Evolutionary conservation across 1,140 invertebrate genomes (phyloP), one percentile per base, ranked within the genome.

Genomic region (Steinernema khuongi): DNA sequence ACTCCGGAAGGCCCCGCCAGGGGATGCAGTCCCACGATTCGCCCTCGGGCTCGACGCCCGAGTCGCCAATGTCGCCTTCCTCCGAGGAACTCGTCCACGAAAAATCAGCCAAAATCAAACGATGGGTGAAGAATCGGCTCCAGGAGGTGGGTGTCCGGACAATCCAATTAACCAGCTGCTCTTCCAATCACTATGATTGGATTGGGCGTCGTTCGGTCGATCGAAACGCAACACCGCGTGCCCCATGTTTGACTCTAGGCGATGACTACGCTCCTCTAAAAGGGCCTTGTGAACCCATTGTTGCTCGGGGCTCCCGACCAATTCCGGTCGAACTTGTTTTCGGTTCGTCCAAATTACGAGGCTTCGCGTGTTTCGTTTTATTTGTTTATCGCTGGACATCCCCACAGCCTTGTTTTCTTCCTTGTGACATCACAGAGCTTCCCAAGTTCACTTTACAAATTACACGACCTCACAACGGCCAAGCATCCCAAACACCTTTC

Each of bases 111-210:
- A 76, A 60, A 31, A 80, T 78, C 66, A 75, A 77, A 36, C 36
- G 68, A 72, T 78, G 77, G 77, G 77, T 78, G 17, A 78, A 80
- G 74, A 79, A 71, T 31, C 73, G 77, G 26, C 31, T 78, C 1
- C 33, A 78, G 67, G 77, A 78, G 78, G 77, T 78, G 30, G 60
- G 77, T 72, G 19, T n/a, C 7, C n/a, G 28, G 14, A 31, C 30
- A 70, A 70, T 32, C 68, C 68, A 43, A 70, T 32, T 43, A 43
- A 31, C 31, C 31, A 36, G 18, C 31, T 70, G 68, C 32, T 70
- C 36, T 70, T 32, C 31, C 30, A 70, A 70, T 70, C 36, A 19
- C 31, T 14, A 14, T 70, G 31, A 70, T 32, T 43, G 32, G 50
- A 60, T 60, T 60, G 50, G 14, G 11, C 22, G 50, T n/a, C 50